Conservation (phyloP, 2,888 invertebrate species). For the Mythimna albipuncta region DNA sequence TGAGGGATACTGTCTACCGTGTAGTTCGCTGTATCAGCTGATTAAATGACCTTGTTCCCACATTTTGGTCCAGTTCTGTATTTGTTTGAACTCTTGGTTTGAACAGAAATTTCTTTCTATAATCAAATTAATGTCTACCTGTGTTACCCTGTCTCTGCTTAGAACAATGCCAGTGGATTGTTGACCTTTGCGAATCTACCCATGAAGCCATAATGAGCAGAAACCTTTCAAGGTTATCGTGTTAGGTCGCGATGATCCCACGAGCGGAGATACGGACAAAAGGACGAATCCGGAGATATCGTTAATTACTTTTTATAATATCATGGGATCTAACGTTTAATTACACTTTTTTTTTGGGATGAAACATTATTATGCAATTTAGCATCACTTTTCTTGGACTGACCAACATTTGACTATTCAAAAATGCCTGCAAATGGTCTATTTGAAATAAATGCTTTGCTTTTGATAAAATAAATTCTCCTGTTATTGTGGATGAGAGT, state of each 20-base stretch:
- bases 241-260: conserved; percentile 47
- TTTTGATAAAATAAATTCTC: background rate
- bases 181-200: conserved; percentile 48
- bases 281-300: background rate
- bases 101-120: conserved; percentile 26
- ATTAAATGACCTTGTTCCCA: conserved; percentile 60
- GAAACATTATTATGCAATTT: background rate
- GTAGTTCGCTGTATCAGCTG: conserved; percentile 59
- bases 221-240: conserved; percentile 57
- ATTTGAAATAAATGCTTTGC: too few species aligned
- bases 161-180: conserved; percentile 42
- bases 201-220: conserved; percentile 42
- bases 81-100: conserved; percentile 16
- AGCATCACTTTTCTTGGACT: too few species aligned
- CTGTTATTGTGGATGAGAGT: background rate
- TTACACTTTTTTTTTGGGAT: background rate
- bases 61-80: conserved; percentile 56
- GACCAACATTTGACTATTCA: too few species aligned
- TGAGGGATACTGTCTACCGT: conserved; percentile 35
- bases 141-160: conserved; percentile 4
- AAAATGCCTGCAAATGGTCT: too few species aligned
- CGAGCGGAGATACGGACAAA: conserved; percentile 23
- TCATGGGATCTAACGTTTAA: conserved; percentile 1
- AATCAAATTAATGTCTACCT: background rate
- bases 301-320: conserved; percentile 12